Conservation (phyloP, 2,797 vertebrate species). For the Myripristis murdjan region DNA sequence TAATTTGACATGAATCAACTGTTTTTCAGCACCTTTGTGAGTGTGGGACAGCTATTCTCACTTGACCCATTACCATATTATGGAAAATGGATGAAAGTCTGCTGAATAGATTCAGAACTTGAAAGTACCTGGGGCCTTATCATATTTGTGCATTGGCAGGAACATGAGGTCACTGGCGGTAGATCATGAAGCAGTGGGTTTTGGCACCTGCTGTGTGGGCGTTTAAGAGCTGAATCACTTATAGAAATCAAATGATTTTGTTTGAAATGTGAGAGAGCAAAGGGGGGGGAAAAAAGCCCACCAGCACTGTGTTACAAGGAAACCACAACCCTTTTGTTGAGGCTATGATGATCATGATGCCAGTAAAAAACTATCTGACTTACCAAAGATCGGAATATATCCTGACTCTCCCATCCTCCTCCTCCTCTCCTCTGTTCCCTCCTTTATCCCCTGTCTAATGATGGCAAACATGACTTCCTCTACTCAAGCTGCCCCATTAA, state of each 20-base stretch:
- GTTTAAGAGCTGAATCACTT: constrained; percentile 50
- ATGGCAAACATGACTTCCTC: constrained; percentile 31
- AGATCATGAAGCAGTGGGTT: constrained; percentile 11
- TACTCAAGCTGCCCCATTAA: constrained; percentile 63
- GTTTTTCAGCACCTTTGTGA: constrained; percentile 8
- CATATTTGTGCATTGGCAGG: neutral
- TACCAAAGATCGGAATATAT: constrained; percentile 51
- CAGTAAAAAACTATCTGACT: constrained; percentile 65
- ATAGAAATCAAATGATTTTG: constrained; percentile 44
- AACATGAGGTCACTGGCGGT: neutral
- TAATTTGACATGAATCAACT: constrained; percentile 15
- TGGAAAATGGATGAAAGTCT: constrained; percentile 4
- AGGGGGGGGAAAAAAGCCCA: constrained; percentile 45
- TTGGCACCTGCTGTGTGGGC: constrained; percentile 33
- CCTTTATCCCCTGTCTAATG: constrained; percentile 50
- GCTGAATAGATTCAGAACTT: constrained; percentile 1
- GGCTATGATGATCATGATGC: constrained; percentile 32
- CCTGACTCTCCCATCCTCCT: constrained; percentile 61
- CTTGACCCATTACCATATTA: neutral
- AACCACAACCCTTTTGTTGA: constrained; percentile 37
- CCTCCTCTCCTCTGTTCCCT: constrained; percentile 42
- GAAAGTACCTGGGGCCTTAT: neutral
- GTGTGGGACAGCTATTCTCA: constrained; percentile 2
- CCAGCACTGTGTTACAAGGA: constrained; percentile 17
- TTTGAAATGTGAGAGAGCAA: constrained; percentile 24